phyloP scores from a whole-genome alignment of 2,888 invertebrate genomes.

The Conistra vaccinii region DNA sequence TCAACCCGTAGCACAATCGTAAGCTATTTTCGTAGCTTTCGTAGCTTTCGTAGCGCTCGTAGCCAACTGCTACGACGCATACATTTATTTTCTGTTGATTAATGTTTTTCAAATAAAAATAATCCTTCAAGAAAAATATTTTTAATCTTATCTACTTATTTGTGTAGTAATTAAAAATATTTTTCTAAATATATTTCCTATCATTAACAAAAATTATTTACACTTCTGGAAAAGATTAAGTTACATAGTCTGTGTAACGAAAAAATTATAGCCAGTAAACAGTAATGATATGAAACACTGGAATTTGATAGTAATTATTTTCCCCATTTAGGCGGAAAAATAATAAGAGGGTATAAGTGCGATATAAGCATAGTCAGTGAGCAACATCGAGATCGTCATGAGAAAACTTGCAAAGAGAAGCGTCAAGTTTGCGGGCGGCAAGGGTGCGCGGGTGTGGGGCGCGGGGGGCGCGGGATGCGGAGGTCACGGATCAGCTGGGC shows the following conservation, averaged over 20 bases:
- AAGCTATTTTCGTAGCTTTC: conserved; percentile 44
- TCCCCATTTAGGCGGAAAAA: conserved; percentile 50
- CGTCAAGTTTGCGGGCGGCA: conserved; percentile 82
- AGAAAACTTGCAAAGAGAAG: conserved; percentile 83
- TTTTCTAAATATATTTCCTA: background rate
- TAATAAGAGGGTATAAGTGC: conserved; percentile 56
- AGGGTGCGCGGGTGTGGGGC: conserved; percentile 67
- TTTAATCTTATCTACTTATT: background rate
- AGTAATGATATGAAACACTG: conserved; percentile 26
- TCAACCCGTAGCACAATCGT: conserved; percentile 46
- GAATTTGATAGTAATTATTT: conserved; percentile 54
- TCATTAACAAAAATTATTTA: background rate
- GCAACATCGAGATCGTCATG: conserved; percentile 76
- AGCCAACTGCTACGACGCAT: conserved; percentile 43
- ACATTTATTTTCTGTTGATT: conserved; percentile 34
- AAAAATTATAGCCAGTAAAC: background rate
- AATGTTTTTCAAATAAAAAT: conserved; percentile 1
- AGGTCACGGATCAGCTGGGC: conserved; percentile 90
- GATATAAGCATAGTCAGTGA: conserved; percentile 69
- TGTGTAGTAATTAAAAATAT: background rate
- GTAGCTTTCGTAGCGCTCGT: conserved; percentile 49
- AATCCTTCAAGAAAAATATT: background rate
- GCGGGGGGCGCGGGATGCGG: conserved; percentile 80
- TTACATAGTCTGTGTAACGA: background rate
- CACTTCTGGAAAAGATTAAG: background rate